Evolutionary conservation across 2,113 vertebrate species (phyloP), one percentile per base, ranked within the genome.

Genomic region (Trogon surrucura): DNA sequence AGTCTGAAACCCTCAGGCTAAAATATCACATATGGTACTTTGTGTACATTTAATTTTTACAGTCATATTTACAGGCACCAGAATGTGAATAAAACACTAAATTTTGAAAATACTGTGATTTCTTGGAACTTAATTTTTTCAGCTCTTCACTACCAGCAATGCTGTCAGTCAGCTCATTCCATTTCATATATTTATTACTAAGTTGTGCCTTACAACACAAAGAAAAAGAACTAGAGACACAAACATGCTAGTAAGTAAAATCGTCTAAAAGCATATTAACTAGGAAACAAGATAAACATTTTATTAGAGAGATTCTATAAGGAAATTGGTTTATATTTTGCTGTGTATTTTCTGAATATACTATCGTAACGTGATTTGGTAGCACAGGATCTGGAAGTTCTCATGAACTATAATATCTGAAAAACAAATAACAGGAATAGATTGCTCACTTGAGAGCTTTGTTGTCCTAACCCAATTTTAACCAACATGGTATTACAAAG

Each of bases 331-430:
- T 22, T 58, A 19, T 56, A 44, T 80, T 50, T 29, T 32, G 29
- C 18, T 48, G 75, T 60, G 70, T 18, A 34, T 36, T 53, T 80
- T 45, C 25, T 57, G 54, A 50, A 90, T 11, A 10, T 56, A 74
- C 58, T 97, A 98, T 98, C 98, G 99, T 99, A 93, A 98, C 98
- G 66, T 98, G 98, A 86, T 99, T 99, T 88, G 99, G 98, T 45
- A 99, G 98, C 41, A 98, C 98, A 22, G 98, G 70, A 99, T 97
- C 64, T 98, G 97, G 95, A 99, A 99, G 79, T 97, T 97, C 61
- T 98, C 97, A 57, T 98, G 97, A 85, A 98, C 98, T 48, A 77
- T 30, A 36, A 96, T 89, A 79, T 91, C 98, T 99, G 95, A 69
- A 93, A 91, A 88, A 95, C 14, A 96, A 86, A 87, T 73, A 67